These are phyloP conservation scores for Steinernema scapterisci DNA, from an alignment of 2,888 invertebrate species.

Conservation along the genomic window DNA sequence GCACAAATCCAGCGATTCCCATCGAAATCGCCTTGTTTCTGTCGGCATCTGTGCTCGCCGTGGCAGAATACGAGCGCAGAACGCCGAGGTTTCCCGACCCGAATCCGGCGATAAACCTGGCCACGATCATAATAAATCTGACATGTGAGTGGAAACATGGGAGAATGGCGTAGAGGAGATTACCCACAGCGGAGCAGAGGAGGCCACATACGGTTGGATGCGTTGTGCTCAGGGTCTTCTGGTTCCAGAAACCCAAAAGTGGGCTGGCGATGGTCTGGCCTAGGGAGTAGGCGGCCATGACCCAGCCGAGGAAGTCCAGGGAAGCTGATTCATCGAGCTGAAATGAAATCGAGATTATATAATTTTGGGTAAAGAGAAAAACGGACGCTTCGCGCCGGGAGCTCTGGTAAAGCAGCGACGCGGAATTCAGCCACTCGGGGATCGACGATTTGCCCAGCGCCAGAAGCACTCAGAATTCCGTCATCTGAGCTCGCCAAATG, in stretches of 20 bases:
- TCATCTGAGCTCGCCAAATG: no score
- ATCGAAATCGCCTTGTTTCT: conserved; percentile 47
- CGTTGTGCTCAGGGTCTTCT: conserved; percentile 45
- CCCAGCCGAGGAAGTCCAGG: conserved; percentile 49
- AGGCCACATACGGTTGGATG: conserved; percentile 44
- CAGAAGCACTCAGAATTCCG: no score
- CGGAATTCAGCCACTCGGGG: no score
- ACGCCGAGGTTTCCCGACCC: conserved; percentile 47
- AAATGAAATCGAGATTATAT: no score
- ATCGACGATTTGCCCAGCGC: no score
- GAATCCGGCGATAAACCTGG: conserved; percentile 44
- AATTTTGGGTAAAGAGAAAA: no score
- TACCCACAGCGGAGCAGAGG: conserved; percentile 43
- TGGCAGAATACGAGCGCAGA: conserved; percentile 45
- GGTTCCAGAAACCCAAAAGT: conserved; percentile 49
- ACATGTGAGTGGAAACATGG: conserved; percentile 38
- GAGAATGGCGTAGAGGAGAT: conserved; percentile 45
- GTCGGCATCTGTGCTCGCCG: conserved; percentile 49
- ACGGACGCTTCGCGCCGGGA: no score
- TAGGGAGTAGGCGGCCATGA: conserved; percentile 48
- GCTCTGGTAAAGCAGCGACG: no score
- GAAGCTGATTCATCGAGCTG: conserved; percentile 47
- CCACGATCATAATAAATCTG: conserved; percentile 41
- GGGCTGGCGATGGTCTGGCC: conserved; percentile 49
- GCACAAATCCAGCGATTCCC: conserved; percentile 48